Evolutionary conservation across 2,113 vertebrate genomes (phyloP).

Genomic region (Mesoclemmys tuberculata): DNA sequence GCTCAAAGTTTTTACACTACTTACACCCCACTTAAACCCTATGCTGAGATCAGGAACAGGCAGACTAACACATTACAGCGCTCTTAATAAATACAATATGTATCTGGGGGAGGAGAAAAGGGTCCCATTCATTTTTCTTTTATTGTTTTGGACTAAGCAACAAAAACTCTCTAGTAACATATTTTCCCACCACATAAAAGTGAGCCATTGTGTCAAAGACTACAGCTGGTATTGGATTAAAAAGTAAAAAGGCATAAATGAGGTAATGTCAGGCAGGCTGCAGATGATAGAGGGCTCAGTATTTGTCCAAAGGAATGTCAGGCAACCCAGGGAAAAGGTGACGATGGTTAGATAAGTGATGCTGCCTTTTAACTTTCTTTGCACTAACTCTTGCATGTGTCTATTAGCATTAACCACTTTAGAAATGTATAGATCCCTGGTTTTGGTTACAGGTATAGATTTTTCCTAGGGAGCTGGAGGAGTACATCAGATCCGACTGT

Average conservation of each 20-base stretch:
- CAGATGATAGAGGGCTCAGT: not conserved
- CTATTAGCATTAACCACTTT: not conserved
- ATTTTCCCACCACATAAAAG: constrained; percentile 3
- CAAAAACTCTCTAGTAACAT: constrained; percentile 17
- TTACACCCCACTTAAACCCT: not conserved
- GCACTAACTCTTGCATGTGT: not conserved
- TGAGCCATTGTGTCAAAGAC: not conserved
- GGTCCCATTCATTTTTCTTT: constrained; percentile 1
- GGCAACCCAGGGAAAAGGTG: not conserved
- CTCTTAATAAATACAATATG: constrained; percentile 25
- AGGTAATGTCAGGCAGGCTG: not conserved
- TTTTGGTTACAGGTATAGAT: not conserved
- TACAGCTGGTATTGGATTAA: not conserved
- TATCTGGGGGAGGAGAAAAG: not conserved
- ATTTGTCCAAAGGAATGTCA: not conserved
- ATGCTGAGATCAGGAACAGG: not conserved
- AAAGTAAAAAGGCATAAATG: not conserved
- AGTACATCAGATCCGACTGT: not conserved
- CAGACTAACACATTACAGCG: not conserved
- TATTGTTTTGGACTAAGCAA: not conserved
- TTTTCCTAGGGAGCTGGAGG: not conserved
- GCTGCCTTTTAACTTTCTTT: not conserved
- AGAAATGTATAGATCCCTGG: not conserved
- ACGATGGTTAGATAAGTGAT: not conserved
- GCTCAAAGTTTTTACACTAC: not conserved